phyloP scores from a whole-genome alignment of 1,140 invertebrate genomes.

The Zaprionus lachaisei region DNA sequence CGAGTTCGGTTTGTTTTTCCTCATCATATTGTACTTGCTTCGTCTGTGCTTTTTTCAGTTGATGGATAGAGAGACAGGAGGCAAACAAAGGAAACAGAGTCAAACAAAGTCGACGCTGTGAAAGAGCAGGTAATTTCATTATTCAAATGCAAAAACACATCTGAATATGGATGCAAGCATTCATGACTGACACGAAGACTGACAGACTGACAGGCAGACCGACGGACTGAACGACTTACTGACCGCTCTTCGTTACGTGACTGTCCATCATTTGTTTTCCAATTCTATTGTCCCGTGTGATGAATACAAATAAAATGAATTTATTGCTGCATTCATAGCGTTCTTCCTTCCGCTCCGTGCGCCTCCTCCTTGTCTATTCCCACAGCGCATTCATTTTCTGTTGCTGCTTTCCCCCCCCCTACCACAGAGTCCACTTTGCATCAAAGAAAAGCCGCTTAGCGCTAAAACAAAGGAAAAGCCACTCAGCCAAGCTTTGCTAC shows the following conservation, averaged over 20 bases:
- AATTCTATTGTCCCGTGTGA: conserved; percentile 24
- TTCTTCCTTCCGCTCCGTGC: conserved; percentile 8
- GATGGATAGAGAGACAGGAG: conserved; percentile 33
- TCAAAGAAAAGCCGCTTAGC: conserved; percentile 37
- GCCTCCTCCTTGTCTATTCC: background rate
- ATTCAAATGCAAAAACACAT: conserved; percentile 58
- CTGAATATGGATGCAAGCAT: conserved; percentile 42
- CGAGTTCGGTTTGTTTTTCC: conserved; percentile 49
- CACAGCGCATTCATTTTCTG: background rate
- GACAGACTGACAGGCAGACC: conserved; percentile 1
- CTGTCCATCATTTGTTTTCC: conserved; percentile 34
- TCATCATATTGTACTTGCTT: background rate
- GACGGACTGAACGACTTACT: conserved; percentile 22
- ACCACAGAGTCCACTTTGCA: conserved; percentile 8
- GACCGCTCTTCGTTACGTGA: conserved; percentile 24
- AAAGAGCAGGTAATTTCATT: conserved; percentile 76
- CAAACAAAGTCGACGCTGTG: conserved; percentile 38
- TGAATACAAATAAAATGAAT: conserved; percentile 26
- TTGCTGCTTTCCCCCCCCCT: background rate
- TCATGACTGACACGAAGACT: conserved; percentile 16
- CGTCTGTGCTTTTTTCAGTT: conserved; percentile 51
- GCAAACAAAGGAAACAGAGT: conserved; percentile 24
- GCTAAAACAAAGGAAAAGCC: conserved; percentile 30
- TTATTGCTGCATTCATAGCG: conserved; percentile 30
- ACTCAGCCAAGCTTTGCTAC: conserved; percentile 23